Conservation (phyloP, 2,888 invertebrate species). For the Polydrusus cervinus region DNA sequence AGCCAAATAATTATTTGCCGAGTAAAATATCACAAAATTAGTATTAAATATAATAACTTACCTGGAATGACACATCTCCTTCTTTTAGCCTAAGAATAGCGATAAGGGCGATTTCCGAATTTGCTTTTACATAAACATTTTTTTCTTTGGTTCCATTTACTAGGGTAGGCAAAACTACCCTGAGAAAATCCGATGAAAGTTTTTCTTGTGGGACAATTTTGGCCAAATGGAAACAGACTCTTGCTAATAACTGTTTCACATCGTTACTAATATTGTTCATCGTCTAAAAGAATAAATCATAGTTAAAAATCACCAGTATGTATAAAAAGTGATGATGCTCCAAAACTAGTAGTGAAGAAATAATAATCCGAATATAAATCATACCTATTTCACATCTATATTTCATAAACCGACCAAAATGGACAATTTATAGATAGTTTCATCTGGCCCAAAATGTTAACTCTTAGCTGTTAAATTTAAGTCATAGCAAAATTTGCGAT, state of each 20-base stretch:
- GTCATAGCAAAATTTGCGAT: too few relatives aligned
- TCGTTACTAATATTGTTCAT: constrained; percentile 97
- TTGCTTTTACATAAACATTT: constrained; percentile 94
- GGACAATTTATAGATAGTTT: too few relatives aligned
- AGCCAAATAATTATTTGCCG: too few relatives aligned
- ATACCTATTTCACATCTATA: too few relatives aligned
- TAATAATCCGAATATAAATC: too few relatives aligned
- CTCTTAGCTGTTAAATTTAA: too few relatives aligned
- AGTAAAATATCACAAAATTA: too few relatives aligned
- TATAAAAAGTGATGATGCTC: too few relatives aligned
- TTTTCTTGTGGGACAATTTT: constrained; percentile 76
- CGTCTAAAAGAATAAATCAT: constrained; percentile 73
- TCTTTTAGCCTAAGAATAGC: constrained; percentile 86
- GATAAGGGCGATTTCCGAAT: constrained; percentile 94
- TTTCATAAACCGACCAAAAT: too few relatives aligned
- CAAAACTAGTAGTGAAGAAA: too few relatives aligned
- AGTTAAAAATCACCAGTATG: neutral
- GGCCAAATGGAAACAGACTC: constrained; percentile 84
- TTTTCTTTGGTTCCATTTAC: constrained; percentile 99
- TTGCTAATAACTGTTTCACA: constrained; percentile 92
- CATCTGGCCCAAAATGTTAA: too few relatives aligned
- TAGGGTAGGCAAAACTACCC: constrained; percentile 88
- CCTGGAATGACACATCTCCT: constrained; percentile 83
- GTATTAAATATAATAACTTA: constrained; percentile 64
- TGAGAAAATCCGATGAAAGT: constrained; percentile 81